Evolutionary conservation across 2,797 vertebrate species (phyloP).

Genomic region (Thalassophryne amazonica): DNA sequence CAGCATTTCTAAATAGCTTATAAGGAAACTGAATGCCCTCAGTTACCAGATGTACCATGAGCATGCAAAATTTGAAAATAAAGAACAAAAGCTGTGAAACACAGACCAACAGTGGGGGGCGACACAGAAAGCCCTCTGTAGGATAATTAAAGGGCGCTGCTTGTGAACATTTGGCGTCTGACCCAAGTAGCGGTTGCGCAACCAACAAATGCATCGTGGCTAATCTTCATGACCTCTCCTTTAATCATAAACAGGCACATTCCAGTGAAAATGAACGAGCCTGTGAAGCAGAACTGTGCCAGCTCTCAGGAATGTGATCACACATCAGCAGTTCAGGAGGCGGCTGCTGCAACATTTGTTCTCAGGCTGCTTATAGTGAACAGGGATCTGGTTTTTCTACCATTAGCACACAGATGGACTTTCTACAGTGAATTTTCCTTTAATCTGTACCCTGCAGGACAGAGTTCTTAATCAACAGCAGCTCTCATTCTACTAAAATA

Average conservation of each 20-base stretch:
- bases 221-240: constrained; percentile 7
- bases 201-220: constrained; percentile 2
- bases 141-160: constrained; percentile 5
- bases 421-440: background rate
- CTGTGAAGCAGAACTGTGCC: constrained; percentile 31
- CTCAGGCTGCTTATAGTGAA: background rate
- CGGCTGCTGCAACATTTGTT: constrained; percentile 12
- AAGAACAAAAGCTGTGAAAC: constrained; percentile 2
- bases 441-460: background rate
- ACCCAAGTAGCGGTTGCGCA: constrained; percentile 22
- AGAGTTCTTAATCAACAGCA: constrained; percentile 1
- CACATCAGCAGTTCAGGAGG: constrained; percentile 11
- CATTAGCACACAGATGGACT: constrained; percentile 3
- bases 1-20: no score
- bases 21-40: no score
- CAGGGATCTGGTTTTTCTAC: constrained; percentile 1
- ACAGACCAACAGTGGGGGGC: background rate
- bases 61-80: constrained; percentile 7
- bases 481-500: constrained; percentile 17
- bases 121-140: background rate
- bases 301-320: constrained; percentile 51
- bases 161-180: constrained; percentile 27
- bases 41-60: no score
- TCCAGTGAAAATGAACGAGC: constrained; percentile 43
- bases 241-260: constrained; percentile 63